Base-by-base conservation (phyloP, 2,888 invertebrate species). In the Lamellibrachia satsuma region DNA sequence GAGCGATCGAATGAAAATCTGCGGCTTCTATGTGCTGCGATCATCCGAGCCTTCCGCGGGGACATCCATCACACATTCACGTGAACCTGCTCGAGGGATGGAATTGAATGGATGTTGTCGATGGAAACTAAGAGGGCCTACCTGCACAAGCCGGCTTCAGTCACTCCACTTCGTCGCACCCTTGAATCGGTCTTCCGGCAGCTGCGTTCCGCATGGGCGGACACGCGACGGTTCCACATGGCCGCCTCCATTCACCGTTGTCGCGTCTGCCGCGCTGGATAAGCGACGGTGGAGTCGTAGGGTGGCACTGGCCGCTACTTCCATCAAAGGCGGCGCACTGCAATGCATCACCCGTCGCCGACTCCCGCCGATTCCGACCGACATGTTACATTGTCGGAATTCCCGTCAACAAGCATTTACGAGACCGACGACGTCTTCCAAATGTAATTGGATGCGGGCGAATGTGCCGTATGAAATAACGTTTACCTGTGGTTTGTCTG, bases 131-230 rank as follows among this genome's bases (percentile, higher is more conserved):
- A 22, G 75, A 75, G 3, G 75, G n/a, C 75, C 22, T 15, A 75
- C 75, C 75, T 75, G 75, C 75, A 75, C 75, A 75, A 75, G 22
- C 75, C 75, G 22, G 75, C 22, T 75, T 75, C 75, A n/a, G 75
- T 75, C 75, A 75, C 75, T 75, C 75, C 75, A 75, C 75, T 75
- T 75, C 75, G 75, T n/a, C 75, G 75, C 75, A 75, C 75, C 75
- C 75, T 75, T n/a, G 75, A 75, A 22, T 75, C 75, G 15, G 75
- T 75, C 75, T n/a, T 75, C 75, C 75, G 75, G 75, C 75, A 75
- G 75, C 75, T n/a, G 57, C 57, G 75, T 75, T 75, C 75, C 75
- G 75, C 75, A 22, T 75, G 75, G 22, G 15, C n/a, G 75, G 6
- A 3, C 75, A n/a, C 75, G 22, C 75, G 22, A 75, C 75, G 75